Evolutionary conservation across 2,113 vertebrate genomes (phyloP).

Genomic region (Microcebus murinus): DNA sequence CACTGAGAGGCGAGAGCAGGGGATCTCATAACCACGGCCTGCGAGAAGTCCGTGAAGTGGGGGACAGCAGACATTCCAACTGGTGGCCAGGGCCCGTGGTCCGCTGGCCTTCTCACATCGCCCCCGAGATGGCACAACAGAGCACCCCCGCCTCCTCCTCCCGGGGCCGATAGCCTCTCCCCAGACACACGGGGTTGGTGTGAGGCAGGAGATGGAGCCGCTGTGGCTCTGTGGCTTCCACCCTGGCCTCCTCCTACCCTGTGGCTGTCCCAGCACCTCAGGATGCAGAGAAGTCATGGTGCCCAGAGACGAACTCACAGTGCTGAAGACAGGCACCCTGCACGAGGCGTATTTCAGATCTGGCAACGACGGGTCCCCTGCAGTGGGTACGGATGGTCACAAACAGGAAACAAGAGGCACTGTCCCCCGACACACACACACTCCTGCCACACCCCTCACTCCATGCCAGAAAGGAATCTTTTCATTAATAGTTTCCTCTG

Average conservation of each 20-base stretch:
- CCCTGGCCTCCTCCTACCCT: constrained; percentile 73
- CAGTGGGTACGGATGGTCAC: fast-evolving
- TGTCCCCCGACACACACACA: fast-evolving
- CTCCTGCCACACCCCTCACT: too few species aligned
- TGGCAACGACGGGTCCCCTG: neutral
- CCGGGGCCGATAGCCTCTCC: neutral
- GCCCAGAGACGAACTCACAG: neutral
- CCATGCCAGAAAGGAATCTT: neutral
- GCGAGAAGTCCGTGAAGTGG: neutral
- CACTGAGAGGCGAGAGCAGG: constrained; percentile 13
- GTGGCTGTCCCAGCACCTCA: constrained; percentile 57
- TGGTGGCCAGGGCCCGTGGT: neutral
- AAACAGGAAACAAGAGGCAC: neutral
- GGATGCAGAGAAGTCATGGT: fast-evolving
- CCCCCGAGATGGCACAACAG: fast-evolving
- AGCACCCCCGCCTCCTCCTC: neutral
- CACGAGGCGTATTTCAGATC: neutral
- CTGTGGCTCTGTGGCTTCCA: neutral
- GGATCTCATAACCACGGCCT: neutral
- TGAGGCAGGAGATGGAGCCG: neutral
- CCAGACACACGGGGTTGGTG: too few species aligned
- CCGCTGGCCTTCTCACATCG: neutral
- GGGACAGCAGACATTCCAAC: constrained; percentile 38
- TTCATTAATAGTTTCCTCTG: too few species aligned
- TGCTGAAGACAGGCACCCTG: neutral